A percentile compares a stretch with the other conserved stretches of the same genome.
These are phyloP conservation scores for Cotesia vestalis DNA, from an alignment of 1,140 invertebrate genomes.

Conservation along the genomic window DNA sequence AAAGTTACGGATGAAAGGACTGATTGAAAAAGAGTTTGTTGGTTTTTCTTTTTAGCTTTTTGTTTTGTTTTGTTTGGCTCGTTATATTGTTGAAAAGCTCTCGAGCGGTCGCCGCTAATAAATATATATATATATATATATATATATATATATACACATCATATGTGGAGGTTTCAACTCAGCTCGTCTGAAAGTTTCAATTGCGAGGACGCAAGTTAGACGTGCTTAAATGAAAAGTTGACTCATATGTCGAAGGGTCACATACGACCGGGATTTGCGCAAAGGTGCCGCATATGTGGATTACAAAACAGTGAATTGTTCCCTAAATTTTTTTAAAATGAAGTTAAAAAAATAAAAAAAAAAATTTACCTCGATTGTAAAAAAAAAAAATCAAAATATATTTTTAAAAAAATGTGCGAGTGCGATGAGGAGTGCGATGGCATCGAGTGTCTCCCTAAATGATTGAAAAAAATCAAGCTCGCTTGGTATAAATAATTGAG, in stretches of 20 bases:
- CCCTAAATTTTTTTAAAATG: no score
- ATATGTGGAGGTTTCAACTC: no score
- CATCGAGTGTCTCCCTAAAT: conserved; percentile 15
- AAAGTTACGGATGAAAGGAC: conserved; percentile 10
- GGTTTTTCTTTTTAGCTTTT: neutral
- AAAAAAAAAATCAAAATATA: neutral
- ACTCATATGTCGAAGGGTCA: neutral
- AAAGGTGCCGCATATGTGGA: no score
- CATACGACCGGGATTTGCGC: no score
- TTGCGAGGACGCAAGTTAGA: neutral
- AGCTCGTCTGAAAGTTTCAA: neutral
- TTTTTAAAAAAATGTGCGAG: conserved; percentile 56
- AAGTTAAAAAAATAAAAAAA: conserved; percentile 5
- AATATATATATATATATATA: no score
- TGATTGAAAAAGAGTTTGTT: conserved; percentile 9
- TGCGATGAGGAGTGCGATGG: conserved; percentile 52
- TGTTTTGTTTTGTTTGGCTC: neutral
- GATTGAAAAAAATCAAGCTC: neutral
- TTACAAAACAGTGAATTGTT: no score
- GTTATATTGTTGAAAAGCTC: conserved; percentile 1
- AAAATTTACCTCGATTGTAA: neutral
- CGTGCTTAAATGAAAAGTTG: conserved; percentile 6
- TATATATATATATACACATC: no score
- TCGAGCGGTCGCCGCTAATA: neutral
- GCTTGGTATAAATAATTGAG: conserved; percentile 49